These are phyloP conservation scores for Tortrix viridana DNA, from an alignment of 2,888 invertebrate species.

Conservation along the genomic window DNA sequence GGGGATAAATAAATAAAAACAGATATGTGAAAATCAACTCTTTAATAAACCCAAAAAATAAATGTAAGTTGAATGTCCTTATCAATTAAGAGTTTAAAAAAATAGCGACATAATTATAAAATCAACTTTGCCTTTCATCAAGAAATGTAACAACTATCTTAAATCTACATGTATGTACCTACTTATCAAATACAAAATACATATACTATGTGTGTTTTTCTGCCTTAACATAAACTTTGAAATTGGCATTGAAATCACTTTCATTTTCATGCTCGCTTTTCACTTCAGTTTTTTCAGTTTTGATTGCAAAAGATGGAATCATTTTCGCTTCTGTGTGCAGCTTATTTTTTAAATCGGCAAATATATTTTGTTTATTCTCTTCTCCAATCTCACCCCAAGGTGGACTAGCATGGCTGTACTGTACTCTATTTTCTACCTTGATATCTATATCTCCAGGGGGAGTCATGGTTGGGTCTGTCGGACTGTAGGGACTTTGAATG, in stretches of 20 bases:
- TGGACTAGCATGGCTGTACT: background rate
- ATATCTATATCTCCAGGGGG: background rate
- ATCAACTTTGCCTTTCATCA: no score
- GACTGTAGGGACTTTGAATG: constrained; percentile 2
- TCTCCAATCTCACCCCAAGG: background rate
- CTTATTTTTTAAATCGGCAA: background rate
- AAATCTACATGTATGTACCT: no score
- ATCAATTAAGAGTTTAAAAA: constrained; percentile 5
- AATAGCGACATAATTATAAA: background rate
- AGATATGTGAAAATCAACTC: background rate
- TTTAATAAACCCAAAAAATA: constrained; percentile 7
- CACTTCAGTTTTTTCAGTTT: background rate
- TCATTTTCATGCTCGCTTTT: constrained; percentile 1
- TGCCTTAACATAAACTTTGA: background rate
- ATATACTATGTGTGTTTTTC: background rate
- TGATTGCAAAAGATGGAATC: background rate
- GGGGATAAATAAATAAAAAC: background rate
- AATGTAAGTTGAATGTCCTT: background rate
- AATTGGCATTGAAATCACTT: constrained; percentile 1
- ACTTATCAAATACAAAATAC: no score
- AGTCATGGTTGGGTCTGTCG: constrained; percentile 2
- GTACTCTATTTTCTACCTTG: background rate
- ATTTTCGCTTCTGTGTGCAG: background rate
- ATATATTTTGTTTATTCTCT: background rate
- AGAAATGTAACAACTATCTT: no score